Base-by-base conservation (phyloP, 2,797 vertebrate genomes). In the Fringilla coelebs region DNA sequence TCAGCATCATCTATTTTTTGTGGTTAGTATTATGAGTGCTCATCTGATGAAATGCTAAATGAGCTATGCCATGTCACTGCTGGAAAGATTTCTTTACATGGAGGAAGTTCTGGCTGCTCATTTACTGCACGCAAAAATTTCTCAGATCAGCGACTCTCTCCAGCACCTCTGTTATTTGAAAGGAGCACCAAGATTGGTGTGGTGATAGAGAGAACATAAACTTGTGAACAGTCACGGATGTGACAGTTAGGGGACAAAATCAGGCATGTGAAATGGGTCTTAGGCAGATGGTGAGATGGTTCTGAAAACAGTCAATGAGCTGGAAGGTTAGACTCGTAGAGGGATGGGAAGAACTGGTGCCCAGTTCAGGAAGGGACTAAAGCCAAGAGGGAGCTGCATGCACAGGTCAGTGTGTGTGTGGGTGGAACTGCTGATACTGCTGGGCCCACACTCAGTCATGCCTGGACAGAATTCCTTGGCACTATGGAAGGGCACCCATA, bases 391-490 rank as follows among this genome's bases (percentile, higher is more conserved):
- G 29, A 80, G 20, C 20, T 63, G 26, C 48, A n/a, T 24, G 40
- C 57, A 41, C 26, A 54, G 26, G 9, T 25, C 13, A 2, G 3
- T 5, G n/a, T 36, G 15, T 58, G 13, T 22, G 38, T 4, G n/a
- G 26, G 68, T 63, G 20, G 45, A 29, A 16, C 55, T 38, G 12
- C 45, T 26, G 48, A 63, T 21, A 29, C 15, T 16, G 28, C 40
- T 60, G 68, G 21, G 63, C 36, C 7, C 60, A n/a, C 14, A 7
- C 26, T 36, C 7, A 6, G 7, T 48, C 0, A 0, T 48, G 17
- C 36, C 32, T 57, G 60, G 24, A 36, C 38, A 71, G 63, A 54
- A 73, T 54, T 84, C 68, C 20, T 29, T 31, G 28, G 43, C 36
- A 8, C 43, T n/a, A 17, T 31, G 25, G 38, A 78, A 93, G 18